Evolutionary conservation across 2,888 invertebrate species (phyloP), one percentile per base, ranked within the genome.

Genomic region (Phrixothrix hirtus): DNA sequence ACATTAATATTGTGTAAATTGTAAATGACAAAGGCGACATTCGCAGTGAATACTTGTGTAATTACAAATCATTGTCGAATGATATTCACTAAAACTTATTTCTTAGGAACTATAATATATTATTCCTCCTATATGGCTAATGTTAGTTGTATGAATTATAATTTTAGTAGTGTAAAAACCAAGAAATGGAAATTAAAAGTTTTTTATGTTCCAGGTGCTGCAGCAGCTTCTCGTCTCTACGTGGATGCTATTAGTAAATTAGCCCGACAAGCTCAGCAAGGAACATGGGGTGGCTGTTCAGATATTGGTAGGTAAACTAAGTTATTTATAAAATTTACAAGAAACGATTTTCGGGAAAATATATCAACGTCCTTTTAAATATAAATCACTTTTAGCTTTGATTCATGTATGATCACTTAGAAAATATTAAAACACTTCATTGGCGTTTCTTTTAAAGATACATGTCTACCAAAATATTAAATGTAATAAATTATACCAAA

Each of bases 221-320:
- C 92, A 50, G 89, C 92, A 58, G 92, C 93, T 27, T 92, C 92
- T 21, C 84, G 92, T 43, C 76, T 92, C 64, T 93, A 93, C 78
- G 90, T 92, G 70, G 93, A 93, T 70, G 89, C 92, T 58, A 85
- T 93, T 72, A 88, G 89, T 63, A 91, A 91, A 77, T 81, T 93
- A 72, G 92, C 92, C 56, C 81, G 88, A 62, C 92, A 93, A 74
- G 92, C 93, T 46, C 92, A 93, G 76, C 91, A 93, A 76, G 92
- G 92, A 63, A 88, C 89, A 30, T 89, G 89, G 88, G 89, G 89
- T 62, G 92, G 92, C 74, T 92, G 92, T 62, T 87, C 89, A 60
- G 93, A 93, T 81, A 91, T 93, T 67, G 93, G 93, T 93, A 80
- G 85, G 83, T 78, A 31, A 12, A 21, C 21, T 21, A 21, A 7